Evolutionary conservation across 2,113 vertebrate species (phyloP).

Genomic region (Oncorhynchus tshawytscha): DNA sequence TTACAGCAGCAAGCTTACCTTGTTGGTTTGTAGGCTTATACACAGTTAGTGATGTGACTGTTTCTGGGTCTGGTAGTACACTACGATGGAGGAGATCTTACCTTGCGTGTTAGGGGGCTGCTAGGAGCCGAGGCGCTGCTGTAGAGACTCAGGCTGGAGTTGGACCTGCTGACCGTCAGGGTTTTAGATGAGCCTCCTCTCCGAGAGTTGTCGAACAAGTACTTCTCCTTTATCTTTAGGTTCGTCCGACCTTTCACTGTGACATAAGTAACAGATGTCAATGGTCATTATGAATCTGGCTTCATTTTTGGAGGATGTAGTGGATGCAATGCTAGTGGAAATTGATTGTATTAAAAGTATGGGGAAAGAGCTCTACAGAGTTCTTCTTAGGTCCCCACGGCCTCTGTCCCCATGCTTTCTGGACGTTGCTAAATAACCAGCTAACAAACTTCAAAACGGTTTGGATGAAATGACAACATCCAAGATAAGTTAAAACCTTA

Average conservation of each 20-base stretch:
- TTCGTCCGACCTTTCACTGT: slow-evolving; percentile 89
- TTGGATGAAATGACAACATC: too few relatives aligned
- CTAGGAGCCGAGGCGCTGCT: slow-evolving; percentile 88
- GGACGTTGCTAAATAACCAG: too few relatives aligned
- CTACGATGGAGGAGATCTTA: slow-evolving; percentile 13
- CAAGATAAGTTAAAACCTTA: too few relatives aligned
- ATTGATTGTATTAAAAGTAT: too few relatives aligned
- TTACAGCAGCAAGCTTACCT: background rate
- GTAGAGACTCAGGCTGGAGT: slow-evolving; percentile 86
- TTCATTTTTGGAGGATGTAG: too few relatives aligned
- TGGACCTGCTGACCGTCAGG: slow-evolving; percentile 80
- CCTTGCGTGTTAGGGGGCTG: slow-evolving; percentile 86
- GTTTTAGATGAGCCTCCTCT: slow-evolving; percentile 69
- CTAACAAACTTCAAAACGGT: too few relatives aligned
- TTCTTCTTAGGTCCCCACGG: too few relatives aligned
- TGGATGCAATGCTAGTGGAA: too few relatives aligned
- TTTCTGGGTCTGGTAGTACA: background rate
- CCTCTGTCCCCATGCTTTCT: too few relatives aligned
- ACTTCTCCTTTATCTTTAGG: slow-evolving; percentile 90
- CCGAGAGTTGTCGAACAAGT: slow-evolving; percentile 64
- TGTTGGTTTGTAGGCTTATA: background rate
- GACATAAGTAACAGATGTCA: slow-evolving; percentile 1
- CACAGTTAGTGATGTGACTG: background rate
- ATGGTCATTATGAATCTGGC: too few relatives aligned
- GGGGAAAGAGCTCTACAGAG: too few relatives aligned